Conservation (phyloP, 2,888 invertebrate species). For the Diploptera punctata region DNA sequence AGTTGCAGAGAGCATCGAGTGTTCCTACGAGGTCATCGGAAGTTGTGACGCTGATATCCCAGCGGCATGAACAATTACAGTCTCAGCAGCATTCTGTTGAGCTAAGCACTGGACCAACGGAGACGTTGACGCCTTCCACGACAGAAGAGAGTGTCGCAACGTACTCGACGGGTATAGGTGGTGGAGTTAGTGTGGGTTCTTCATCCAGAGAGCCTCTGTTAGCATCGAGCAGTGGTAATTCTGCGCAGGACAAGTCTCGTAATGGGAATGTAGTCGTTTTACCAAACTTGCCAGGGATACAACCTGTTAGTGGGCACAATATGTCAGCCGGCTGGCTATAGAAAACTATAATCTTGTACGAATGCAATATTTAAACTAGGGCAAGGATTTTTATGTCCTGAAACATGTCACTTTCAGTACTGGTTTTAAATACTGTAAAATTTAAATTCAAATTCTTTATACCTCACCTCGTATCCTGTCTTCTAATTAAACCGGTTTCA, state of each 20-base stretch:
- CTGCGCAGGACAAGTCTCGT: constrained; percentile 50
- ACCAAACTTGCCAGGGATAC: constrained; percentile 73
- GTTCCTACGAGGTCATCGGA: constrained; percentile 67
- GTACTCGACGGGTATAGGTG: constrained; percentile 17
- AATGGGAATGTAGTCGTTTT: constrained; percentile 66
- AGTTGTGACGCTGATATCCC: constrained; percentile 47
- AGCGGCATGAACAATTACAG: constrained; percentile 60
- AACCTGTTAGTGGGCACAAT: constrained; percentile 76
- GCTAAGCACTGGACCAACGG: constrained; percentile 35
- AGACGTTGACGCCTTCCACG: constrained; percentile 60
- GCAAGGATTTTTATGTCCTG: no score
- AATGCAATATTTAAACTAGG: no score
- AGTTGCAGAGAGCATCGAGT: constrained; percentile 73
- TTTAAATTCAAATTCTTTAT: no score
- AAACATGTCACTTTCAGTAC: no score
- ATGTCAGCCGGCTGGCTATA: constrained; percentile 74
- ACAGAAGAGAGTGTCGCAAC: constrained; percentile 60
- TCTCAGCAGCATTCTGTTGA: constrained; percentile 67
- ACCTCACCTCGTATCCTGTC: no score
- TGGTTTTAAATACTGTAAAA: no score
- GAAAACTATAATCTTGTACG: no score
- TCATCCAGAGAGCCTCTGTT: constrained; percentile 27
- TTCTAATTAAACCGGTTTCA: no score
- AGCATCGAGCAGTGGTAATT: constrained; percentile 50
- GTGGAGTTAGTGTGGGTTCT: constrained; percentile 29